Evolutionary conservation across 2,888 invertebrate species (phyloP).

Genomic region (Hetaerina titia): DNA sequence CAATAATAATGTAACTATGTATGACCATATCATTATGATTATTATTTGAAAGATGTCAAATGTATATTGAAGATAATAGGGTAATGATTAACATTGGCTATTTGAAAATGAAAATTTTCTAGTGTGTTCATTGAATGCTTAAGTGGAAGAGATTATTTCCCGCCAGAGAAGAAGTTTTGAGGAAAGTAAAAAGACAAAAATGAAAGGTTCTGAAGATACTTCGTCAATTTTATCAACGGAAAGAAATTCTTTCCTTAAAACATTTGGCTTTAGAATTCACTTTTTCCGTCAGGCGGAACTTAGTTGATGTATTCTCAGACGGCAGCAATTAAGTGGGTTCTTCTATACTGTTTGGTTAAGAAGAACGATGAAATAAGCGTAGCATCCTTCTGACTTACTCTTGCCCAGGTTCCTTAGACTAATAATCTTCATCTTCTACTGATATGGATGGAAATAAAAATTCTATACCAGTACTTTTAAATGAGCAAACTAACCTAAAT

Average conservation of each 20-base stretch:
- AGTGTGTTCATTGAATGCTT: neutral
- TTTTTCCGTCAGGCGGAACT: neutral
- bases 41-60: no score
- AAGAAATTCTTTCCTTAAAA: neutral
- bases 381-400: neutral
- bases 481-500: no score
- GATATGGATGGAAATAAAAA: neutral
- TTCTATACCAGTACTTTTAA: no score
- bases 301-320: neutral
- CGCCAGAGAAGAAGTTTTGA: neutral
- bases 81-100: no score
- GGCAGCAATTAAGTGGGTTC: slow-evolving; percentile 41
- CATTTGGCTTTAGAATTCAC: neutral
- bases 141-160: neutral
- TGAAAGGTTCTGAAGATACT: neutral
- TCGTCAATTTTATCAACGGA: neutral
- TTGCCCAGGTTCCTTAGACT: neutral
- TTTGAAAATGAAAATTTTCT: no score
- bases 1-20: no score
- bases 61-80: no score
- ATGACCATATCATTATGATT: no score
- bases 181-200: neutral
- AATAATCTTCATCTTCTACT: neutral
- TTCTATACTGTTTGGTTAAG: slow-evolving; percentile 41
- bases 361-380: neutral